Conservation (phyloP, 2,888 invertebrate genomes). For the Isoperla grammatica region DNA sequence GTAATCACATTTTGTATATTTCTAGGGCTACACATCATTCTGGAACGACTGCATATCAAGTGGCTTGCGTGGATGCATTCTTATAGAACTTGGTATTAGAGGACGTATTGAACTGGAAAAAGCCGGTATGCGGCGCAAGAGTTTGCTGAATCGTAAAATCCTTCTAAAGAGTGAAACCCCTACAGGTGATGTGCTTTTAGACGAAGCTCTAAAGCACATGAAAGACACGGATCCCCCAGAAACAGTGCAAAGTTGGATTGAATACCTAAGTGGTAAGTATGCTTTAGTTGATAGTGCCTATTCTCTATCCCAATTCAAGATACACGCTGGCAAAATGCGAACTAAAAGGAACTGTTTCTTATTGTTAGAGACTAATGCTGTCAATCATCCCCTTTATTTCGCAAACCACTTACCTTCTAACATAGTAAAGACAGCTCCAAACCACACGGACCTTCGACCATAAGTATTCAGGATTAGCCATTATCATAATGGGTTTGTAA, state of each 20-base stretch:
- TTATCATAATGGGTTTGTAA: too few relatives aligned
- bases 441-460: too few relatives aligned
- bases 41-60: slow-evolving; percentile 99
- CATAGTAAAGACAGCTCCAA: too few relatives aligned
- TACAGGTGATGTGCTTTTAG: slow-evolving; percentile 94
- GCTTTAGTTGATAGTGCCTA: slow-evolving; percentile 27
- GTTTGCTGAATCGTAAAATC: slow-evolving; percentile 80
- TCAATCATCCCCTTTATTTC: too few relatives aligned
- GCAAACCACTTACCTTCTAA: too few relatives aligned
- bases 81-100: slow-evolving; percentile 92
- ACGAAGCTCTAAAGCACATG: slow-evolving; percentile 93
- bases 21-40: slow-evolving; percentile 96
- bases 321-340: too few relatives aligned
- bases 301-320: neutral
- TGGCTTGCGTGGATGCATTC: slow-evolving; percentile 95
- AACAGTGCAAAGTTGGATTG: slow-evolving; percentile 98
- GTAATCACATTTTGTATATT: too few relatives aligned
- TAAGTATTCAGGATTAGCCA: too few relatives aligned
- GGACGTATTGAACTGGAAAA: slow-evolving; percentile 95
- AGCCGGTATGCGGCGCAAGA: slow-evolving; percentile 92
- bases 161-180: slow-evolving; percentile 82
- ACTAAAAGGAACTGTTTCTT: too few relatives aligned
- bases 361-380: too few relatives aligned
- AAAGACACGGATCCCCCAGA: slow-evolving; percentile 98
- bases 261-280: slow-evolving; percentile 89